Conservation (phyloP, 2,113 vertebrate genomes). For the Camelus dromedarius region DNA sequence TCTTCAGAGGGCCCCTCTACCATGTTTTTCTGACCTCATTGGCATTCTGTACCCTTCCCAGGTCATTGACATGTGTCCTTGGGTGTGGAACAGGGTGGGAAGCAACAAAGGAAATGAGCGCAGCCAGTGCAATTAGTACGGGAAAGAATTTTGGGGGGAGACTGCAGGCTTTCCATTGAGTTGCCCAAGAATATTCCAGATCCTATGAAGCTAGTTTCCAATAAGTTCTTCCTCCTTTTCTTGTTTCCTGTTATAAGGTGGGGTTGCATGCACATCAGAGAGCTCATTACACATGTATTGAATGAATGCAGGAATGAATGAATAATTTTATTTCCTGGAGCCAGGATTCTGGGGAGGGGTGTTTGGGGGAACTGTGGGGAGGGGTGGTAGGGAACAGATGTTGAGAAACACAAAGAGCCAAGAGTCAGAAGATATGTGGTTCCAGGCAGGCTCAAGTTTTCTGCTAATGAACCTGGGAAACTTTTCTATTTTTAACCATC, state of each 20-base stretch:
- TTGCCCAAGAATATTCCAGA: not conserved
- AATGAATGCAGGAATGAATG: not conserved
- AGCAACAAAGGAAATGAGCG: conserved; percentile 8
- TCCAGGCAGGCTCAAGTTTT: not conserved
- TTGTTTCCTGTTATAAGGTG: not conserved
- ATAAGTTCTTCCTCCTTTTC: not conserved
- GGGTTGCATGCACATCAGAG: not conserved
- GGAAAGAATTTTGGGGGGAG: not conserved
- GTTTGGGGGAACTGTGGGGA: no score
- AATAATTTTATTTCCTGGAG: conserved; percentile 14
- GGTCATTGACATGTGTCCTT: not conserved
- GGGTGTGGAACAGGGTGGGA: not conserved
- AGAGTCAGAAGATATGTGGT: not conserved
- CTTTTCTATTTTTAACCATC: not conserved
- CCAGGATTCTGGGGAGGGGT: not conserved
- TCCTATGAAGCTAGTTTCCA: not conserved
- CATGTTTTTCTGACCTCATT: not conserved
- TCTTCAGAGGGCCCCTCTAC: not conserved
- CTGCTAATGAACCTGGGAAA: not conserved
- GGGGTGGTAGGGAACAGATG: not conserved
- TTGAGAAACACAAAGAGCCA: not conserved
- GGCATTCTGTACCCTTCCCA: not conserved
- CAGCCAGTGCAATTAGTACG: not conserved
- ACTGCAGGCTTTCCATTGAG: not conserved
- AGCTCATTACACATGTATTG: not conserved